phyloP scores from a whole-genome alignment of 53 echinoderm and acorn worm species.

The Crossaster papposus region DNA sequence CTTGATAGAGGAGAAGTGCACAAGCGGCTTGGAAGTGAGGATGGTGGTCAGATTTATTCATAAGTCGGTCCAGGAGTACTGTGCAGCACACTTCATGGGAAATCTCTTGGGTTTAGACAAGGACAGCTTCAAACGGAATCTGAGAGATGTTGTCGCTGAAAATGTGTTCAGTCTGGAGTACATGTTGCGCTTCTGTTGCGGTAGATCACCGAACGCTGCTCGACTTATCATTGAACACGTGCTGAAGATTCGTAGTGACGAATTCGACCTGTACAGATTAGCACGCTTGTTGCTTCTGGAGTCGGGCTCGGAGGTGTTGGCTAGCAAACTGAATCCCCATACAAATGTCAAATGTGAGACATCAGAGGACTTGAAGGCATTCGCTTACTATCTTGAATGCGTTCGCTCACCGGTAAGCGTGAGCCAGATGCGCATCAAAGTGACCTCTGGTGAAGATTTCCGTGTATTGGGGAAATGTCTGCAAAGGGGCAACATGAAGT shows the following conservation, averaged over 20 bases:
- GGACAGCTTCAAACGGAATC: not conserved
- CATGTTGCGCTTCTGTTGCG: not conserved
- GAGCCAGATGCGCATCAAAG: not conserved
- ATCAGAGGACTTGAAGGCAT: not conserved
- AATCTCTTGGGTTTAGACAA: not conserved
- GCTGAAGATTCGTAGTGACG: not conserved
- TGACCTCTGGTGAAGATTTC: not conserved
- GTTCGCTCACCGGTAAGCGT: not conserved
- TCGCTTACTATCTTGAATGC: not conserved
- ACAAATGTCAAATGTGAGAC: not conserved
- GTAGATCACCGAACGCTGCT: not conserved
- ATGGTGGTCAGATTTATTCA: not conserved
- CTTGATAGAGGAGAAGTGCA: not conserved
- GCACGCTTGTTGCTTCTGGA: not conserved
- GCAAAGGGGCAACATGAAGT: not conserved
- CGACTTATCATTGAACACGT: not conserved
- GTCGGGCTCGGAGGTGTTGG: slow-evolving; percentile 1
- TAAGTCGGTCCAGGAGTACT: slow-evolving; percentile 24
- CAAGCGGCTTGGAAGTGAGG: not conserved
- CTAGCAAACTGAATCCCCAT: not conserved
- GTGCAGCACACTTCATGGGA: not conserved
- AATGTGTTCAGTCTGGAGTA: not conserved
- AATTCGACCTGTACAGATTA: not conserved
- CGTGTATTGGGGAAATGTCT: not conserved
- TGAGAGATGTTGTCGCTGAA: not conserved